These are phyloP conservation scores for Tetragonisca angustula DNA, from an alignment of 2,888 invertebrate species.

Conservation along the genomic window DNA sequence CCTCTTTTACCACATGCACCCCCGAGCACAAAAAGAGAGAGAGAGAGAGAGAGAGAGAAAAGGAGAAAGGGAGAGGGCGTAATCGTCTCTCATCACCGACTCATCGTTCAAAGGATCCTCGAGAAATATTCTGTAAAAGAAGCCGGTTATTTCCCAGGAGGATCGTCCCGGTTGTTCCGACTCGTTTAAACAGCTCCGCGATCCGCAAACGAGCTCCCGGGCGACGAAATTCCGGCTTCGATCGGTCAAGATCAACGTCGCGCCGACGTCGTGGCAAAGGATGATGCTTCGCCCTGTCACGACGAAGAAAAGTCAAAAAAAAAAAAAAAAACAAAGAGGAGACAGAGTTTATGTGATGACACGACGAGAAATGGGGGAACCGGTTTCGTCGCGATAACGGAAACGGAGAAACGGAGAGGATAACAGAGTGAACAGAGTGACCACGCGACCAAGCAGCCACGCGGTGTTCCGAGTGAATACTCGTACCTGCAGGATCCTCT, in stretches of 20 bases:
- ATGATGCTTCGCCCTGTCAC: not conserved
- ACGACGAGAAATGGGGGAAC: conserved; percentile 11
- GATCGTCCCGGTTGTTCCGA: conserved; percentile 1
- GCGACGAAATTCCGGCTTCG: not conserved
- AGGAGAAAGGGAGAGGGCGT: conserved; percentile 15
- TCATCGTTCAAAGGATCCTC: conserved; percentile 38
- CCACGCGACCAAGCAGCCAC: not conserved
- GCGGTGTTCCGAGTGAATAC: not conserved
- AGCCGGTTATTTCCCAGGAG: conserved; percentile 51
- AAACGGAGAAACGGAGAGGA: not conserved
- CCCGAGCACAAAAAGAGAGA: not conserved
- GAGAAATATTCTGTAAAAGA: conserved; percentile 32
- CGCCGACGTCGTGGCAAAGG: not conserved
- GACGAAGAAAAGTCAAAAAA: not conserved
- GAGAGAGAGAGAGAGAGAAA: conserved; percentile 2
- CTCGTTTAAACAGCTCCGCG: not conserved
- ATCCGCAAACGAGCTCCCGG: not conserved
- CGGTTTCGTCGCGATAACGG: not conserved
- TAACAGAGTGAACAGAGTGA: conserved; percentile 32
- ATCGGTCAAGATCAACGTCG: conserved; percentile 35
- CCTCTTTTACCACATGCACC: no score
- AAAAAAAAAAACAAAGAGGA: no score
- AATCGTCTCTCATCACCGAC: conserved; percentile 19
- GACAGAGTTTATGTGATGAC: not conserved
- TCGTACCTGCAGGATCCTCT: not conserved